These are phyloP conservation scores for Nesidiocoris tenuis DNA, from an alignment of 2,888 invertebrate genomes.

Conservation along the genomic window DNA sequence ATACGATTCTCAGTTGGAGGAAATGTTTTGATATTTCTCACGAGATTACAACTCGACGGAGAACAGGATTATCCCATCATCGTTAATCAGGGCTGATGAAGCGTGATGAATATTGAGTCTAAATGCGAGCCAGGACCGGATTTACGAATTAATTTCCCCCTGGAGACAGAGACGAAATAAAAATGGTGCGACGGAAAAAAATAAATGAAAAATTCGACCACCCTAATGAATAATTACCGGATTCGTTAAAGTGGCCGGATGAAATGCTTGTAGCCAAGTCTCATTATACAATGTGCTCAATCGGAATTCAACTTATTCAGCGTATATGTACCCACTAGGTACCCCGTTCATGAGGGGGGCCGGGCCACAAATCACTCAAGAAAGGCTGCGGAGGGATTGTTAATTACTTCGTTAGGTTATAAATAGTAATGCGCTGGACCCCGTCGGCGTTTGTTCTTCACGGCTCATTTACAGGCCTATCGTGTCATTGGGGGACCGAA, in stretches of 20 bases:
- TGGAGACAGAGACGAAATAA: neutral
- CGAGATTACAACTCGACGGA: neutral
- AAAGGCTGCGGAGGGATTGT: neutral
- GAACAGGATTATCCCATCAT: neutral
- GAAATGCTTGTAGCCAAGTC: neutral
- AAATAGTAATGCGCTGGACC: constrained; percentile 3
- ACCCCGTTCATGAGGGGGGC: constrained; percentile 1
- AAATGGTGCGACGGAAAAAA: neutral
- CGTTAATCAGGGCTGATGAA: neutral
- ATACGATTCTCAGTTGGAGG: neutral
- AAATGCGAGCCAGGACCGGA: neutral
- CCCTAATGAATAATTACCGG: neutral
- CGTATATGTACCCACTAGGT: constrained; percentile 10
- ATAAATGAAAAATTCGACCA: neutral
- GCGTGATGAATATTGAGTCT: too few species aligned
- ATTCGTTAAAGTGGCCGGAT: neutral
- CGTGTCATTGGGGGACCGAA: too few species aligned
- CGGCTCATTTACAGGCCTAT: constrained; percentile 9
- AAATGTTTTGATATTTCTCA: neutral
- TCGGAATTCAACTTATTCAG: constrained; percentile 21
- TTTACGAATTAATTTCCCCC: neutral
- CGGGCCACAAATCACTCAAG: constrained; percentile 13
- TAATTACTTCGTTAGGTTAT: constrained; percentile 27
- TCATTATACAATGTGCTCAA: constrained; percentile 28
- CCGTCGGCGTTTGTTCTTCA: neutral